Evolutionary conservation across 2,113 vertebrate genomes (phyloP), one percentile per base, ranked within the genome.

Genomic region (Lamprotornis superbus): DNA sequence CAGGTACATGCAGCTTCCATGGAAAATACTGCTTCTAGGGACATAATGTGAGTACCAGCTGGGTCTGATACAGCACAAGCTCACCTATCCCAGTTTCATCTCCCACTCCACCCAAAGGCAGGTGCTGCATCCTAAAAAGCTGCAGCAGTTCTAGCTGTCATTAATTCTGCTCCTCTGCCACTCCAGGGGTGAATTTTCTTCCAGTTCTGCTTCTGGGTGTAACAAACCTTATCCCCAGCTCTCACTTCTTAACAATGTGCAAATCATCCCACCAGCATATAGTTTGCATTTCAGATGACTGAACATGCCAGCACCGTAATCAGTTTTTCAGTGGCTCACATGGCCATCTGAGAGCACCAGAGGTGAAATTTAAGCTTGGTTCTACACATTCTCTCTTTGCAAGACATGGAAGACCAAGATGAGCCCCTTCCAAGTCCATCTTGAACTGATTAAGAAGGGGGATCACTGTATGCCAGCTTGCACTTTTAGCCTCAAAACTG

Each of bases 381-480:
- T 90, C 12, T 80, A 49, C 28, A 42, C 5, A 10, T 46, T 63
- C 13, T 70, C 14, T 21, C 67, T 91, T 42, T n/a, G n/a, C 18
- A 89, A 74, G 67, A 42, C 4, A 4, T 37, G 10, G 60, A 92
- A 83, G 81, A 89, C 39, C 55, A 95, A 92, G 91, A 89, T 15
- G 77, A 70, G 30, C 30, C 27, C 52, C 85, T 86, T 87, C 84
- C 73, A 95, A 93, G 47, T 52, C 49, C 86, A 40, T 91, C 83
- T 94, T 96, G 88, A 95, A 87, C 15, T 49, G 39, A 95, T 96
- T 97, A 94, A 78, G 31, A 33, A 71, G 83, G 52, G 46, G 17
- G 67, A 87, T 79, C 47, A 23, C 56, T 52, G 31, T 47, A 61
- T 89, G 82, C 61, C 89, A 94, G 20, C 67, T 89, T 90, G 27